A percentile compares a stretch with the other conserved stretches of the same genome.
Evolutionary conservation across 2,113 vertebrate genomes (phyloP).

Genomic region (Lamprologus lemairii): DNA sequence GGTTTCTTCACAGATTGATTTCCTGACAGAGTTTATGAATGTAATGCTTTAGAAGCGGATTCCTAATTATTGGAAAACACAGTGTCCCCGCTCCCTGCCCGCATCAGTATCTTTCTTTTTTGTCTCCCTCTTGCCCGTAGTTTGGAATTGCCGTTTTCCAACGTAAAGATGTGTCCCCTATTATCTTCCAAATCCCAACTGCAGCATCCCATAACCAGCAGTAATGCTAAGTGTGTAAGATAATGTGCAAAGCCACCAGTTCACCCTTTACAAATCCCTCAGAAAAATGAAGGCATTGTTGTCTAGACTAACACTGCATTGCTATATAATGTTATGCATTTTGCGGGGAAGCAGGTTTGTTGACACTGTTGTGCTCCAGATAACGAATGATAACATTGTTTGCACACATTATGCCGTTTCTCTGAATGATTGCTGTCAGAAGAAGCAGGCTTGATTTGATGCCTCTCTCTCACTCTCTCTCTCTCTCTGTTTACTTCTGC

Average conservation of each 20-base stretch:
- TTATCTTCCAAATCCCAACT: background rate
- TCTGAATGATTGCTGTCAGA: constrained; percentile 33
- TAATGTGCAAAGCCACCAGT: constrained; percentile 3
- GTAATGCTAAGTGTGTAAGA: background rate
- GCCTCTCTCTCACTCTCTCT: background rate
- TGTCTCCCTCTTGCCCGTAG: background rate
- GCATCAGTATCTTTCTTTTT: background rate
- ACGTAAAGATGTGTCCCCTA: background rate
- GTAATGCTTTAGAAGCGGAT: background rate
- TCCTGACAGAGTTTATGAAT: constrained; percentile 3
- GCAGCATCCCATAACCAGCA: background rate
- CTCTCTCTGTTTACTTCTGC: constrained; percentile 19
- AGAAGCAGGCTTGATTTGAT: constrained; percentile 1
- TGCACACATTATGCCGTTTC: constrained; percentile 19
- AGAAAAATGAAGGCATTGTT: background rate
- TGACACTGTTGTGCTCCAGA: constrained; percentile 17
- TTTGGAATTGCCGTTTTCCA: background rate
- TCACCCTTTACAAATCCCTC: background rate
- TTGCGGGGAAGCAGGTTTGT: constrained; percentile 18
- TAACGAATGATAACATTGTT: constrained; percentile 43
- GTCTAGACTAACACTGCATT: background rate
- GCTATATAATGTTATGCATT: background rate
- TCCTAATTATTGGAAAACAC: background rate
- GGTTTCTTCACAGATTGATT: background rate
- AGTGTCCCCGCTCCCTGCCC: background rate